Evolutionary conservation across 2,888 invertebrate genomes (phyloP).

Genomic region (Sminthurides aquaticus): DNA sequence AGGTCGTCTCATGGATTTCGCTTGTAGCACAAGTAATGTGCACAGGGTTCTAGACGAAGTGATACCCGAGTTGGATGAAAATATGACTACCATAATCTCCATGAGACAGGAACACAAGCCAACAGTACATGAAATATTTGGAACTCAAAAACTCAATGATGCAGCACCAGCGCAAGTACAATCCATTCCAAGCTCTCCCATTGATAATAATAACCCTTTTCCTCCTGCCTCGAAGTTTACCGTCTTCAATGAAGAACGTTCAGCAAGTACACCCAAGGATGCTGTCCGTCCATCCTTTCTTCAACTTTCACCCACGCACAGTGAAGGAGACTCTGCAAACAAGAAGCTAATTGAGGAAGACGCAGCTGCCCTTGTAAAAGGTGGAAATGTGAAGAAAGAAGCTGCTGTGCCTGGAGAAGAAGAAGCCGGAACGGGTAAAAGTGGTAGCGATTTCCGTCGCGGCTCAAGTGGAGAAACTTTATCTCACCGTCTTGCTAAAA

Average conservation of each 20-base stretch:
- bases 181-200: background rate
- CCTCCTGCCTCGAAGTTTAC: background rate
- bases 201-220: background rate
- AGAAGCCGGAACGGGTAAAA: background rate
- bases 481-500: background rate
- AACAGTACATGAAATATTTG: constrained; percentile 43
- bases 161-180: background rate
- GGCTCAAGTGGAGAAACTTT: background rate
- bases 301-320: background rate
- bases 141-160: constrained; percentile 1
- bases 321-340: background rate
- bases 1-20: constrained; percentile 20
- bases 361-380: background rate
- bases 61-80: constrained; percentile 43
- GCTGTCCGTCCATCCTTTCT: background rate
- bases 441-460: background rate
- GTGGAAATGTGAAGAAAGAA: background rate
- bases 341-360: background rate
- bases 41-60: constrained; percentile 38
- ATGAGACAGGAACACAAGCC: constrained; percentile 35
- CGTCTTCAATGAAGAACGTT: background rate
- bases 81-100: constrained; percentile 41
- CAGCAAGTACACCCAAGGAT: background rate
- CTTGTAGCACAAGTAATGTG: constrained; percentile 37
- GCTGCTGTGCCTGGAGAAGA: background rate